Evolutionary conservation across 2,888 invertebrate genomes (phyloP).

Genomic region (Drosophila peninsularis): DNA sequence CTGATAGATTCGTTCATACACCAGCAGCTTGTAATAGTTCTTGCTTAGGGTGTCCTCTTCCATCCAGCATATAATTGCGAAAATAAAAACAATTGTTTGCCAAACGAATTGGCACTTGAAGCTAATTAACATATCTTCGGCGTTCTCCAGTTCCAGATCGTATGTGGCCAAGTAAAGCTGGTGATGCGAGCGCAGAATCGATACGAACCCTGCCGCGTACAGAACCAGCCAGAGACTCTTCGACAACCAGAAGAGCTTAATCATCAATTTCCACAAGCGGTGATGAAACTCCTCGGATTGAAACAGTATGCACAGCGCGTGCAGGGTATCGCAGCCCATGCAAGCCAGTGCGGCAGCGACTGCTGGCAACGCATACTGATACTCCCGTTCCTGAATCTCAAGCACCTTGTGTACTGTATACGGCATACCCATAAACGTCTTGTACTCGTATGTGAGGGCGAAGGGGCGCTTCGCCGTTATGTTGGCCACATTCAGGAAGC

Average conservation of each 20-base stretch:
- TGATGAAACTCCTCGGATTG: neutral
- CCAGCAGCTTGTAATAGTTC: neutral
- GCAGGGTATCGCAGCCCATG: constrained; percentile 6
- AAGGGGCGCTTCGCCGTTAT: neutral
- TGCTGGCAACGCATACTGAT: neutral
- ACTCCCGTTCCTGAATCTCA: neutral
- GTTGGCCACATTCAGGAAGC: constrained; percentile 2
- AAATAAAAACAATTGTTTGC: constrained; percentile 1
- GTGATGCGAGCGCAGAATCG: constrained; percentile 6
- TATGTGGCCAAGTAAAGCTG: neutral
- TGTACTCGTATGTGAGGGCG: neutral
- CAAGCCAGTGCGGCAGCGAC: neutral
- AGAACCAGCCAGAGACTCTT: constrained; percentile 2
- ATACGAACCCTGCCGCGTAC: neutral
- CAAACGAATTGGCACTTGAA: constrained; percentile 10
- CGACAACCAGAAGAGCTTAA: constrained; percentile 8
- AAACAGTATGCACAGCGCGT: neutral
- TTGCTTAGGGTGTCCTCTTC: constrained; percentile 12
- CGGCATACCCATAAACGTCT: neutral
- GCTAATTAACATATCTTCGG: neutral
- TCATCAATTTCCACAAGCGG: neutral
- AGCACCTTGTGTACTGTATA: neutral
- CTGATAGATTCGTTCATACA: neutral
- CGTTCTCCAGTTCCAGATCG: neutral
- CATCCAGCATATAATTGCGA: constrained; percentile 4